Conservation (phyloP, 2,797 vertebrate genomes). For the Phoebastria nigripes region DNA sequence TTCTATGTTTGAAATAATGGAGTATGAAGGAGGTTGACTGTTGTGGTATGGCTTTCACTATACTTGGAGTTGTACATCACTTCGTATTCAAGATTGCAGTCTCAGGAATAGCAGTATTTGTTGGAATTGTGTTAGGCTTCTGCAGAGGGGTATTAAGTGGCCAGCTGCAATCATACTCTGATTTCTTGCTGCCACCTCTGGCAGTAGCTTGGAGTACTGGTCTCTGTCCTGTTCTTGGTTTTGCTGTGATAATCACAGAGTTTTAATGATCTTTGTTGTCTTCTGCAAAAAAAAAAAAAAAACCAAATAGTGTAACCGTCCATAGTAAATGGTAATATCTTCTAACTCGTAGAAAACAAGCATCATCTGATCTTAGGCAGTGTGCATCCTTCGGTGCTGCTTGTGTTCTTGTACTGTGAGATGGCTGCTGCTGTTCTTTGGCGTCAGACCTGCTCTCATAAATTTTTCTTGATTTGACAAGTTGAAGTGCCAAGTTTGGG, state of each 20-base stretch:
- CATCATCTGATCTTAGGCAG: neutral
- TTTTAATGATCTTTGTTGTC: neutral
- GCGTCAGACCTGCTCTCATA: neutral
- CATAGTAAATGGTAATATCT: neutral
- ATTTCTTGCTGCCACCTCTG: neutral
- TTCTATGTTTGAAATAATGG: neutral
- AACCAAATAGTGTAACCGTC: neutral
- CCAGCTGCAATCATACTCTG: neutral
- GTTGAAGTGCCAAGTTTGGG: neutral
- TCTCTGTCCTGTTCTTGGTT: neutral
- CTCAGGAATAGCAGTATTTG: neutral
- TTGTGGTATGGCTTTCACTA: neutral
- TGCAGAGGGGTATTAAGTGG: neutral
- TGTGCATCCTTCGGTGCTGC: neutral
- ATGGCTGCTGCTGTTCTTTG: neutral
- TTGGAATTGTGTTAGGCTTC: neutral
- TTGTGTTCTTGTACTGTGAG: neutral
- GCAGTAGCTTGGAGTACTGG: neutral
- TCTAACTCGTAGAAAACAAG: neutral
- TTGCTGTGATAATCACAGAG: neutral
- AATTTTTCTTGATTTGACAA: neutral
- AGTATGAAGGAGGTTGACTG: neutral
- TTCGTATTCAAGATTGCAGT: neutral
- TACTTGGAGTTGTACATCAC: neutral
- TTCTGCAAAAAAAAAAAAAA: neutral